phyloP scores from a whole-genome alignment of 2,888 invertebrate genomes.

The Embidobia sp. region DNA sequence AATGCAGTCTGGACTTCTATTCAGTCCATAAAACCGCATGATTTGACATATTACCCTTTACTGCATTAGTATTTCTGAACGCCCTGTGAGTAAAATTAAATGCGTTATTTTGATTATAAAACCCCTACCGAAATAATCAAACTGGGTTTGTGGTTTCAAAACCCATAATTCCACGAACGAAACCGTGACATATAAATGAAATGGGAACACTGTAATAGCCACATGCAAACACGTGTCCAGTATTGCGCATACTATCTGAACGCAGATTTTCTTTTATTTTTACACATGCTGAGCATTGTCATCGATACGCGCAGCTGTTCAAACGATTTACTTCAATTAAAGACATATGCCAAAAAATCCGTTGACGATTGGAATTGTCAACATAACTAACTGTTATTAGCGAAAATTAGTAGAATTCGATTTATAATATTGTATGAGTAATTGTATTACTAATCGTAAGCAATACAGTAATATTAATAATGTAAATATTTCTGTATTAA shows the following conservation, averaged over 20 bases:
- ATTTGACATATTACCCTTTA: conserved; percentile 24
- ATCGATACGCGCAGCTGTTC: conserved; percentile 53
- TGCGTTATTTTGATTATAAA: conserved; percentile 45
- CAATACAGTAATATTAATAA: no score
- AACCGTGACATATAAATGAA: conserved; percentile 59
- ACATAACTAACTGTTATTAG: no score
- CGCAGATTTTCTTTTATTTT: conserved; percentile 61
- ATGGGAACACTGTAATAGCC: conserved; percentile 32
- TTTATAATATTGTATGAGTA: no score
- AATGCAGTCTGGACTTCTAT: conserved; percentile 23
- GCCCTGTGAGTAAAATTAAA: conserved; percentile 27
- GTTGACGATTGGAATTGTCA: conserved; percentile 2
- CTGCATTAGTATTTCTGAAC: neutral
- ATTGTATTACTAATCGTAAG: no score
- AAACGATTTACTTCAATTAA: conserved; percentile 45
- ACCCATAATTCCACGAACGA: conserved; percentile 62
- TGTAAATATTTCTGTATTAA: no score
- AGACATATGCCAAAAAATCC: conserved; percentile 11
- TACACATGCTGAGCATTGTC: conserved; percentile 43
- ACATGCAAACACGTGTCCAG: conserved; percentile 60
- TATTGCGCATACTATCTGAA: conserved; percentile 37
- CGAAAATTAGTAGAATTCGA: no score
- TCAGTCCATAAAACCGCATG: conserved; percentile 26
- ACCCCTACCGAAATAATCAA: conserved; percentile 54
- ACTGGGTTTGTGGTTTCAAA: conserved; percentile 62